phyloP scores from a whole-genome alignment of 1,140 invertebrate genomes.

The Diprion similis region DNA sequence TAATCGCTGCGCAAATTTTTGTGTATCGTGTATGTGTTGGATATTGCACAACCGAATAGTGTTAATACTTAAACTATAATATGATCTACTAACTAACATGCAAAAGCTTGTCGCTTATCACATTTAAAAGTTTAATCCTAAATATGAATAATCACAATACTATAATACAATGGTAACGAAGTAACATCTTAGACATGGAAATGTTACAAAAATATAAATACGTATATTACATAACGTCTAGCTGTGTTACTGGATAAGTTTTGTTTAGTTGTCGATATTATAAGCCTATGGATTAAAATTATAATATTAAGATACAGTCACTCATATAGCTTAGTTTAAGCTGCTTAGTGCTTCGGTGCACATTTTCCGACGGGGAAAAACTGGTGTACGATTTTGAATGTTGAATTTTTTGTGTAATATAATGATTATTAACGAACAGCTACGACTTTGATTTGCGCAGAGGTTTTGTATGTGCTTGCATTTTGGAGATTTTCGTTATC shows the following conservation, averaged over 20 bases:
- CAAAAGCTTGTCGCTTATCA: slow-evolving; percentile 7
- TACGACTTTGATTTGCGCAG: slow-evolving; percentile 7
- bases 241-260: slow-evolving; percentile 4
- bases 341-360: slow-evolving; percentile 41
- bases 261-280: slow-evolving; percentile 8
- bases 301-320: slow-evolving; percentile 6
- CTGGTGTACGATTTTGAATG: slow-evolving; percentile 5
- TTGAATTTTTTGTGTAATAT: slow-evolving; percentile 6
- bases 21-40: slow-evolving; percentile 59
- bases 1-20: slow-evolving; percentile 54
- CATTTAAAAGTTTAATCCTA: neutral
- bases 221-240: neutral
- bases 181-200: neutral
- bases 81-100: neutral
- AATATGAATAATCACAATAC: slow-evolving; percentile 5
- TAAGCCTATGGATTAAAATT: slow-evolving; percentile 6
- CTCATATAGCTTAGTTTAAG: slow-evolving; percentile 38
- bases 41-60: slow-evolving; percentile 23
- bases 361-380: neutral
- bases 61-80: neutral
- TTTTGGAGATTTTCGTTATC: neutral
- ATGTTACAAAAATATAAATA: slow-evolving; percentile 1
- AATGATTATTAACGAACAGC: neutral
- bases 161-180: slow-evolving; percentile 2
- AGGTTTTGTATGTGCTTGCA: slow-evolving; percentile 3